Base-by-base conservation (phyloP, 2,797 vertebrate genomes). In the Phrynocephalus guinanensis region DNA sequence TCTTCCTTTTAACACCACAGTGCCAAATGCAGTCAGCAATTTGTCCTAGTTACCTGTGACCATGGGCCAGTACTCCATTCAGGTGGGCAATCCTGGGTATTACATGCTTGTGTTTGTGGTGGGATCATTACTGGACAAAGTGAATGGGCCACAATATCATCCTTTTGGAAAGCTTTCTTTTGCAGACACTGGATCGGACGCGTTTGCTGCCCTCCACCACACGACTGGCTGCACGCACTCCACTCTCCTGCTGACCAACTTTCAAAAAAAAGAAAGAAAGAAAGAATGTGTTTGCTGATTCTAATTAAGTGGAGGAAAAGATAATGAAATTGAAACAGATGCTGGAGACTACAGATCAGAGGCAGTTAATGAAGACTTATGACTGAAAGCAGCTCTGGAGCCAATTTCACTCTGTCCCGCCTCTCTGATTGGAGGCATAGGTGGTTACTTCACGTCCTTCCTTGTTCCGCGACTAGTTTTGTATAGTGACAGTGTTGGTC, bases 171-270 rank as follows among this genome's bases (percentile, higher is more conserved):
- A 28, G 97, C 96, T 83, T 96, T 97, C 93, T 97, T 99, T 92
- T 98, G 98, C 88, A 98, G 90, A 90, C 99, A 99, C 78, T 97
- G 97, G 87, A 99, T 88, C 0, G 93, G 95, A 28, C 99, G 97
- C 6, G 93, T 98, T 95, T 99, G 98, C 92, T 99, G 97, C 3
- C 99, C 99, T 1, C 97, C 98, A 1, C 98, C 98, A 81, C 99
- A 99, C 0, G 97, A 97, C 52, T 95, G 96, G 92, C 98, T 99
- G 95, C 99, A 99, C 0, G 85, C 0, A 0, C 96, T 97, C 99
- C 99, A 99, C 66, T 98, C 97, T 0, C 97, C 97, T 1, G 97
- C 92, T 3, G 93, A 96, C 99, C 99, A 99, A 85, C 99, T 99
- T 93, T 1, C 7, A 72, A 11, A 79, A 22, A 33, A 33, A 33